Evolutionary conservation across 1,140 invertebrate genomes (phyloP).

Genomic region (Ridgeia piscesae): DNA sequence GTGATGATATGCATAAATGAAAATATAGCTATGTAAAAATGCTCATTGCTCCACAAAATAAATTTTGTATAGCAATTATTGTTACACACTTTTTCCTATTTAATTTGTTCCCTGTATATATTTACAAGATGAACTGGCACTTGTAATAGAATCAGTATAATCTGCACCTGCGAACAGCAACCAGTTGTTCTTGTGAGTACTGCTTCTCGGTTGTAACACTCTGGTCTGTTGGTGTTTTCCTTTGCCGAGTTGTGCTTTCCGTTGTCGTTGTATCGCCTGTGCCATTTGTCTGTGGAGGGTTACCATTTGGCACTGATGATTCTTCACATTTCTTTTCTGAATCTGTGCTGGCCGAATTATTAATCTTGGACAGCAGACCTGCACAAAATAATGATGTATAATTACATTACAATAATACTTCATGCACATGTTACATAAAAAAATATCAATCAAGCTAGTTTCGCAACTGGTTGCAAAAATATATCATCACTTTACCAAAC

Average conservation of each 20-base stretch:
- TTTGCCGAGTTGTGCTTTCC: background rate
- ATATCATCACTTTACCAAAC: too few relatives aligned
- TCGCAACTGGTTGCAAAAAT: too few relatives aligned
- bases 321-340: background rate
- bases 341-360: background rate
- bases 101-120: background rate
- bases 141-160: background rate
- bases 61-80: too few relatives aligned
- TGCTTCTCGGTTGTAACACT: background rate
- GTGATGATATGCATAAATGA: too few relatives aligned
- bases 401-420: background rate
- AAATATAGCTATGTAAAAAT: too few relatives aligned
- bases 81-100: too few relatives aligned
- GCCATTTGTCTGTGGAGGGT: background rate
- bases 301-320: background rate
- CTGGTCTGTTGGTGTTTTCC: background rate
- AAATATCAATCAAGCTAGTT: too few relatives aligned
- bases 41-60: too few relatives aligned
- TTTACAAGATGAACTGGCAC: background rate
- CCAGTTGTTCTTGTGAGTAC: constrained; percentile 17
- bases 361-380: background rate
- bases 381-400: background rate
- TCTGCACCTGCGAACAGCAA: constrained; percentile 12
- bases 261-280: background rate
- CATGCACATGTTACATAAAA: too few relatives aligned